These are phyloP conservation scores for Pristionchus exspectatus DNA, from an alignment of 2,888 invertebrate genomes.

Conservation along the genomic window DNA sequence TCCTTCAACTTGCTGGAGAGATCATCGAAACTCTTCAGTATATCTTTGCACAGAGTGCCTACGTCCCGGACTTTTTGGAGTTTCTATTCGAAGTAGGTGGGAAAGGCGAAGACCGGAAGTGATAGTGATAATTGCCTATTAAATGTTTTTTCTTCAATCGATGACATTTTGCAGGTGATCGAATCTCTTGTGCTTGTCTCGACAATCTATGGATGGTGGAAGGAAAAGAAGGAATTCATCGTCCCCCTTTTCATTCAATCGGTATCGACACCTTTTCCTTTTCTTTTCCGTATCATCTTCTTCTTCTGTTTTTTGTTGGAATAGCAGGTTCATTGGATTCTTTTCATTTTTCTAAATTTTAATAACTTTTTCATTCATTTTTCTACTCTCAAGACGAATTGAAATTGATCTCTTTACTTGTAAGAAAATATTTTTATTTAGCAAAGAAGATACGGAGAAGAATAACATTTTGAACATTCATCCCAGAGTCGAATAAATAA, in stretches of 20 bases:
- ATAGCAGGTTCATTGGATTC: too few relatives aligned
- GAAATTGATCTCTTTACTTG: too few relatives aligned
- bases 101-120: neutral
- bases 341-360: too few relatives aligned
- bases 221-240: constrained; percentile 48
- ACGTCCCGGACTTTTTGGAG: neutral
- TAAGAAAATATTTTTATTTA: too few relatives aligned
- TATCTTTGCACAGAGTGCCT: constrained; percentile 9
- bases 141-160: neutral
- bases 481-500: too few relatives aligned
- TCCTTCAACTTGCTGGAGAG: neutral
- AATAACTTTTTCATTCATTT: too few relatives aligned
- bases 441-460: too few relatives aligned
- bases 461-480: too few relatives aligned
- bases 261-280: neutral
- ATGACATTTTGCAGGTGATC: constrained; percentile 18
- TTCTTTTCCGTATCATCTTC: neutral
- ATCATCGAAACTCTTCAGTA: constrained; percentile 50
- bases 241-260: constrained; percentile 48
- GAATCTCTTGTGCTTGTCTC: constrained; percentile 41
- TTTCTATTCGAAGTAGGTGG: constrained; percentile 46
- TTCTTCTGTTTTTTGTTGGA: too few relatives aligned
- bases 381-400: too few relatives aligned
- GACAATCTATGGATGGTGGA: constrained; percentile 32
- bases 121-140: neutral